Base-by-base conservation (phyloP, 2,888 invertebrate species). In the Phasia obesa region DNA sequence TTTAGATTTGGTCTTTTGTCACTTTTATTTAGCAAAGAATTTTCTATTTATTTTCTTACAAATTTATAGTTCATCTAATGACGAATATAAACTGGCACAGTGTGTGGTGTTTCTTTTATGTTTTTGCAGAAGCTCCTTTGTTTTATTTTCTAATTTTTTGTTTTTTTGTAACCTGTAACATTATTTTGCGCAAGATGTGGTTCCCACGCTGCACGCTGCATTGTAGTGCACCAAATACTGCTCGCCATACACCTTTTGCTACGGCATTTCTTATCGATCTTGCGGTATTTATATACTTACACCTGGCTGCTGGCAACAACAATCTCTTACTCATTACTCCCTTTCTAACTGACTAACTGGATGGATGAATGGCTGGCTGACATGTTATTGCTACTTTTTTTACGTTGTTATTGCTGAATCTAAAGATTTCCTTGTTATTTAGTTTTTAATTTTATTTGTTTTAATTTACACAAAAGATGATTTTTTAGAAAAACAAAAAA, bases 171-270 rank as follows among this genome's bases (percentile, higher is more conserved):
- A 78, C 78, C 82, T 78, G 78, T 53, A 78, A 38, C 59, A 74
- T 17, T 70, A 60, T 75, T 83, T 83, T 83, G 74, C 78, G 74
- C 82, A 83, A 78, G 82, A 78, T 78, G 74, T 70, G 23, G 74
- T 83, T 83, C 82, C 78, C 82, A 83, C 82, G 82, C 69, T 78
- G 60, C 13, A 77, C 21, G 49, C n/a, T n/a, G n/a, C 64, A 64
- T 25, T 55, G 38, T 44, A 60, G 51, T 62, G 47, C 67, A 21
- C 49, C 51, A 76, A 76, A 42, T 65, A 23, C 21, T 69, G 51
- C 51, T 51, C 31, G 6, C 59, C 59, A 44, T 19, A 42, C 19
- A 4, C n/a, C 19, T 57, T 57, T 67, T 67, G 38, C 9, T 65
- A 51, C 19, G 49, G 31, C 42, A 69, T 67, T 42, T 60, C 17